Conservation (phyloP, 2,113 vertebrate species). For the Brienomyrus brachyistius region DNA sequence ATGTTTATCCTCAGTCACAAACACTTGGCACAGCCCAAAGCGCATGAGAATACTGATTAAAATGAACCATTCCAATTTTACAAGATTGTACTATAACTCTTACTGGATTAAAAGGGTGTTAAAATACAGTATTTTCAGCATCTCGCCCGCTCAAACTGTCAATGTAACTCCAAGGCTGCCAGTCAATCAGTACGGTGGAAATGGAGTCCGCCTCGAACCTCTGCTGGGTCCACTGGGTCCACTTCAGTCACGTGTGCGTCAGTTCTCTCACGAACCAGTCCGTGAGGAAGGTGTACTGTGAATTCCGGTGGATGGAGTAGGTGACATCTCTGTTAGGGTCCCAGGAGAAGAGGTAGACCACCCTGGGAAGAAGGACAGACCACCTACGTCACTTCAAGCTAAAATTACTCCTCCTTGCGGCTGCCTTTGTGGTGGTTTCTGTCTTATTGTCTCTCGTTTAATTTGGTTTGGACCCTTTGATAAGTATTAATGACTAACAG, state of each 20-base stretch:
- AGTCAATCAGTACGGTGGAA: background rate
- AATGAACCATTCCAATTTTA: background rate
- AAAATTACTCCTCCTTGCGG: background rate
- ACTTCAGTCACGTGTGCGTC: conserved; percentile 13
- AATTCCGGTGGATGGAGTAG: conserved; percentile 66
- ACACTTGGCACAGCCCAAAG: conserved; percentile 42
- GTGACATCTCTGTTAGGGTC: conserved; percentile 70
- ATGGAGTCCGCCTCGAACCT: background rate
- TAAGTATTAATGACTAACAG: background rate
- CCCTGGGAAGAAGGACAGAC: conserved; percentile 41
- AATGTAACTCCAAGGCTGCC: background rate
- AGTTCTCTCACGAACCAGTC: conserved; percentile 69
- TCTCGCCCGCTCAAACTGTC: background rate
- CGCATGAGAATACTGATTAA: conserved; percentile 20
- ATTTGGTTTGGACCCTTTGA: background rate
- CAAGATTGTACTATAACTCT: background rate
- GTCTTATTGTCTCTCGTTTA: background rate
- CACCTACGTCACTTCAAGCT: background rate
- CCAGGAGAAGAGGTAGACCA: conserved; percentile 75
- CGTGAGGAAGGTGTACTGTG: conserved; percentile 66
- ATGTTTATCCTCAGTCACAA: conserved; percentile 43
- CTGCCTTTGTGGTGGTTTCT: background rate
- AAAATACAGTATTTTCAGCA: background rate
- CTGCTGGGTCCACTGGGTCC: background rate
- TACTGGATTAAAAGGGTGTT: background rate